These are phyloP conservation scores for Dicerorhinus sumatrensis DNA, from an alignment of 2,113 vertebrate genomes.

Conservation along the genomic window DNA sequence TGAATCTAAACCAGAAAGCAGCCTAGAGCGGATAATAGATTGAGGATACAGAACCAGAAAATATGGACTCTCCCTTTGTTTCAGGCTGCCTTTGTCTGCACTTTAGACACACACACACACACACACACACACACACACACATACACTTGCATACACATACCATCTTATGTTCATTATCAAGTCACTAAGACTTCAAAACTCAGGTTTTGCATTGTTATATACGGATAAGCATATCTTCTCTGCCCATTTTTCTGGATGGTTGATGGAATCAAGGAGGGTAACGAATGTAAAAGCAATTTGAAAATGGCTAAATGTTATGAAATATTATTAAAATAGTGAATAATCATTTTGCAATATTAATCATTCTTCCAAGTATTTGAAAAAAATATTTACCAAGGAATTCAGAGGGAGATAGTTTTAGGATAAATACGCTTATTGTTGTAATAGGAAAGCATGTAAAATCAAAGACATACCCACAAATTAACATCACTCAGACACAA, in stretches of 20 bases:
- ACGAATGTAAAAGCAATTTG: conserved; percentile 5
- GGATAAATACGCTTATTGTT: not conserved
- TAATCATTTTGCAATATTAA: not conserved
- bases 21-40: not conserved
- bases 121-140: not conserved
- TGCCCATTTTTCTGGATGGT: not conserved
- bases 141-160: no score
- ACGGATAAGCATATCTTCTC: not conserved
- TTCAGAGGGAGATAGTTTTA: not conserved
- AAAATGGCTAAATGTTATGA: conserved; percentile 5
- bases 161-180: not conserved
- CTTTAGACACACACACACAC: not conserved
- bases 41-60: not conserved
- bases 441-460: not conserved
- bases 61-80: not conserved
- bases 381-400: conserved; percentile 5
- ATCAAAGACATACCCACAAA: conserved; percentile 15
- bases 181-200: not conserved
- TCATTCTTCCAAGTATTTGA: conserved; percentile 14
- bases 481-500: conserved; percentile 15
- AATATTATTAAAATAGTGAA: not conserved
- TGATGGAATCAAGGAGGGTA: not conserved
- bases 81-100: not conserved
- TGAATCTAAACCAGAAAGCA: not conserved
- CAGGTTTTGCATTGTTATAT: not conserved